Base-by-base conservation (phyloP, 2,797 vertebrate species). In the Chlorospingus flavigularis region DNA sequence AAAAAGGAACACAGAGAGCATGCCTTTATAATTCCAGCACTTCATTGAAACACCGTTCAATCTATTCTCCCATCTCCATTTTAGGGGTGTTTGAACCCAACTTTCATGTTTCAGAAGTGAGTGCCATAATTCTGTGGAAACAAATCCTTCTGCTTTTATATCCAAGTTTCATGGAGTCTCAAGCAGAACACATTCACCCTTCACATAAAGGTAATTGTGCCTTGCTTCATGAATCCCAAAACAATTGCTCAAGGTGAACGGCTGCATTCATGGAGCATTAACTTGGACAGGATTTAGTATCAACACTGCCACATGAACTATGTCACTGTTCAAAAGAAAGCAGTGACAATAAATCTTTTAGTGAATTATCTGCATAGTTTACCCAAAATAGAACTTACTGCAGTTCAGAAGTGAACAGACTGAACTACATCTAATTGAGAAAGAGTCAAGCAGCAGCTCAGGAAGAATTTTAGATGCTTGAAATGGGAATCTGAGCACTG, bases 81-180 rank as follows among this genome's bases (percentile, higher is more conserved):
- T 72, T 16, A 4, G 33, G 8, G 11, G 6, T 18, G 11, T 51
- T 65, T 31, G 18, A 86, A 50, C 23, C 7, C 30, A 73, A 28
- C 10, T 53, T 53, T 10, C 7, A 3, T 1, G 7, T 58, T 78
- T 78, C 50, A 81, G 50, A 47, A 68, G 9, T 0, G 0, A 67
- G 6, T 0, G 1, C 11, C 40, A 30, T 30, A 55, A 35, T 43
- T 21, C 16, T 2, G 0, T 11, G 9, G 45, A 55, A 86, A 45
- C 15, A 43, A 65, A 33, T 5, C 11, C 16, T 62, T 33, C 20
- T 50, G 5, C 47, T 43, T 72, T 13, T 37, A 6, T 5, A 10
- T 53, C 57, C 10, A 42, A 24, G 19, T 43, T 51, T 51, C 12
- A 12, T 1, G 7, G 7, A 43, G 21, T 17, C n/a, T 55, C 13